A percentile compares a stretch with the other conserved stretches of the same genome.
Conservation (phyloP, 2,888 invertebrate genomes). For the Leptinotarsa tumamoca region DNA sequence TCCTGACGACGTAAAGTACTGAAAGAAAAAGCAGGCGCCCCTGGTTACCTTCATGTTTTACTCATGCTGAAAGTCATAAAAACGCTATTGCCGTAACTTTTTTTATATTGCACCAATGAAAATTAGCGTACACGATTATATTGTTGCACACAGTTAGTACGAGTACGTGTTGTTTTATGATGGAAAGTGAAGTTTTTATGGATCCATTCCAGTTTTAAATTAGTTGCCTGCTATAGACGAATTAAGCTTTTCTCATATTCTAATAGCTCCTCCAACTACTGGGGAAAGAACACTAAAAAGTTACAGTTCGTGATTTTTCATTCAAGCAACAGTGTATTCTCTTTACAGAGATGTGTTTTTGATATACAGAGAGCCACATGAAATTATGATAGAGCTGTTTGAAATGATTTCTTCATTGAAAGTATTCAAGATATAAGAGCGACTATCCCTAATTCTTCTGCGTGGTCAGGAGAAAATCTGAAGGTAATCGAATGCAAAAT, state of each 20-base stretch:
- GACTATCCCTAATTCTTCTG: too few species aligned
- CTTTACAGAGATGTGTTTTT: too few species aligned
- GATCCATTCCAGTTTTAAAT: conserved; percentile 8
- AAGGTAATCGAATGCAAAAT: too few species aligned
- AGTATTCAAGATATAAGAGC: too few species aligned
- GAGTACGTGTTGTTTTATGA: conserved; percentile 25
- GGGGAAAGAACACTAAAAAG: background rate
- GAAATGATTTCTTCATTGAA: too few species aligned
- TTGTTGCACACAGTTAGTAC: conserved; percentile 26
- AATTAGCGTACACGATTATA: conserved; percentile 39
- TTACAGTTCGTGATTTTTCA: too few species aligned
- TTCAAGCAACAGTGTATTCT: too few species aligned
- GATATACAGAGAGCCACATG: too few species aligned
- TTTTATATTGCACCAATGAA: conserved; percentile 34
- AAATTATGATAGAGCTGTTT: too few species aligned
- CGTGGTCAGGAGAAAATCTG: too few species aligned
- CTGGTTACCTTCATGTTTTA: conserved; percentile 5
- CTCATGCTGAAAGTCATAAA: conserved; percentile 28
- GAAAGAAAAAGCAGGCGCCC: background rate
- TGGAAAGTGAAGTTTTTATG: conserved; percentile 20
- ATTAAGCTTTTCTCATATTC: conserved; percentile 45
- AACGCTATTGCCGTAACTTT: conserved; percentile 31
- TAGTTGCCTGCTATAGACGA: conserved; percentile 34
- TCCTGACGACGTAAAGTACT: background rate
- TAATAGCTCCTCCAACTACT: background rate